A percentile compares a stretch with the other conserved stretches of the same genome.
phyloP scores from a whole-genome alignment of 2,888 invertebrate species.

The Protophormia terraenovae region DNA sequence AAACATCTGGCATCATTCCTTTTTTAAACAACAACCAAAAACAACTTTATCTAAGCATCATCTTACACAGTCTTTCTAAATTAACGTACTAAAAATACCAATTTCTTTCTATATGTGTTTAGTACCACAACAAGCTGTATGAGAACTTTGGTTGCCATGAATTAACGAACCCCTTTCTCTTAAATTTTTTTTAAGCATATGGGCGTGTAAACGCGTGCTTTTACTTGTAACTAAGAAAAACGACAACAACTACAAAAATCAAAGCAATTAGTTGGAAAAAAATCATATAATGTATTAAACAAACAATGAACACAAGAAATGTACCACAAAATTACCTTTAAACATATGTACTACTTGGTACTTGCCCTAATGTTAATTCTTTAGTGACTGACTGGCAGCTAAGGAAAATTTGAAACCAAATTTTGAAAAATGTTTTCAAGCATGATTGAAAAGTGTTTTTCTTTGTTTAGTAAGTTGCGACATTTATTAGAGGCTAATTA shows the following conservation, averaged over 20 bases:
- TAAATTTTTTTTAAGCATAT: conserved; percentile 40
- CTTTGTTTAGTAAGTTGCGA: background rate
- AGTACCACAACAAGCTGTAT: background rate
- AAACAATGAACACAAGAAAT: background rate
- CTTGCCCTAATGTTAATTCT: no score
- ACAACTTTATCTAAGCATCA: conserved; percentile 20
- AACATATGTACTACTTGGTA: background rate
- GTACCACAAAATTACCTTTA: conserved; percentile 38
- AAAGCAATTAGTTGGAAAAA: conserved; percentile 51
- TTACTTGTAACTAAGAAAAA: conserved; percentile 44
- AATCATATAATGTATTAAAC: background rate
- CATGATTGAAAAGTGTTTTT: conserved; percentile 45
- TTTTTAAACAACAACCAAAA: background rate
- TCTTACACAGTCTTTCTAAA: conserved; percentile 46
- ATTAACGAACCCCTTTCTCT: conserved; percentile 19
- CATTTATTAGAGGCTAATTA: conserved; percentile 54
- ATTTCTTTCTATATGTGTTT: background rate
- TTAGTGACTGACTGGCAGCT: background rate
- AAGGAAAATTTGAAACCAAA: conserved; percentile 51
- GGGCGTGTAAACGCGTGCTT: conserved; percentile 57
- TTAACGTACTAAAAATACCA: conserved; percentile 37
- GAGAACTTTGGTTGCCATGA: conserved; percentile 6
- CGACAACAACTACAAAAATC: background rate
- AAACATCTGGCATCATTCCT: conserved; percentile 8
- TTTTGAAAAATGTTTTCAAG: conserved; percentile 51